Conservation (phyloP, 2,113 vertebrate genomes). For the Cyrtonyx montezumae region DNA sequence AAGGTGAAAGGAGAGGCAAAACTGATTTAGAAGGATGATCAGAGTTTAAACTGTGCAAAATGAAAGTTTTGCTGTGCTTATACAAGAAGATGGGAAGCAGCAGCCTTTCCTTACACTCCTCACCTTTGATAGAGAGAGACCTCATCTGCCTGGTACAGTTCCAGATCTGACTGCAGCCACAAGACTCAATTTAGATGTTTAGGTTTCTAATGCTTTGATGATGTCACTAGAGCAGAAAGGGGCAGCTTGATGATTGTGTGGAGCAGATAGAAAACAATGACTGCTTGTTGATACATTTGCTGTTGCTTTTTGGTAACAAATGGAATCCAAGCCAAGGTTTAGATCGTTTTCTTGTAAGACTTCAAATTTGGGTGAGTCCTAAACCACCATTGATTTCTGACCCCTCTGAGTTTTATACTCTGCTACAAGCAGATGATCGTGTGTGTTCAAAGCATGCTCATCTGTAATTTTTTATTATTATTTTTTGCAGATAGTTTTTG, state of each 20-base stretch:
- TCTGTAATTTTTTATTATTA: not conserved
- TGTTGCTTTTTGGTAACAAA: not conserved
- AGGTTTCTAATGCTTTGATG: not conserved
- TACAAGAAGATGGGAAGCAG: not conserved
- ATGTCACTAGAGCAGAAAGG: not conserved
- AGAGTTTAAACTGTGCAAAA: not conserved
- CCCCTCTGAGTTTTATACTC: not conserved
- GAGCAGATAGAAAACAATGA: not conserved
- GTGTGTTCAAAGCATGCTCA: not conserved
- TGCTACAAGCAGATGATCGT: not conserved
- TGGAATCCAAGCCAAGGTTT: not conserved
- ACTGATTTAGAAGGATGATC: not conserved
- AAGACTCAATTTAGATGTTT: not conserved
- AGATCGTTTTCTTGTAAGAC: not conserved
- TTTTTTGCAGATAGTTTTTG: not conserved
- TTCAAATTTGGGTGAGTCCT: not conserved
- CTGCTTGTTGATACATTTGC: not conserved
- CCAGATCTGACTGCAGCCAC: accelerated
- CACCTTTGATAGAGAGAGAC: not conserved
- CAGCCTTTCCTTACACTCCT: not conserved
- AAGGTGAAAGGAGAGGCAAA: not conserved
- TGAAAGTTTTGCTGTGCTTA: not conserved
- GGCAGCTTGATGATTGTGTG: not conserved
- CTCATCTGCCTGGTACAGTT: not conserved
- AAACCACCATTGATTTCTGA: not conserved